Conservation (phyloP, 2,797 vertebrate species). For the Spinus pinus region DNA sequence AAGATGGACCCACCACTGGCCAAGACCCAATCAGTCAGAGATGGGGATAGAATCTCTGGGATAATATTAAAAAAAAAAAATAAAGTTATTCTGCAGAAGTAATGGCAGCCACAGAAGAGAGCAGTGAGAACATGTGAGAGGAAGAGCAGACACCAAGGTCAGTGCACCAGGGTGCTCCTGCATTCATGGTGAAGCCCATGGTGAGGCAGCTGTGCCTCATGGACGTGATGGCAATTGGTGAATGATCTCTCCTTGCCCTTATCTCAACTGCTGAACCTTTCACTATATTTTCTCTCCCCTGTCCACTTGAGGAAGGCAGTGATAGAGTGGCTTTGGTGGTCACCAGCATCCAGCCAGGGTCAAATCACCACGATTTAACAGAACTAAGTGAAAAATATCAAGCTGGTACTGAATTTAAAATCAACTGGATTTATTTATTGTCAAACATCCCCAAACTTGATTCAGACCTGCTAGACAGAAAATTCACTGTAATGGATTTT, state of each 20-base stretch:
- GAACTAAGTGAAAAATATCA: not conserved
- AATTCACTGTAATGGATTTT: not conserved
- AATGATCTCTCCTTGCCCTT: not conserved
- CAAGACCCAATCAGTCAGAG: not conserved
- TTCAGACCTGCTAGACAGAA: not conserved
- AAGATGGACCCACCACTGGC: not conserved
- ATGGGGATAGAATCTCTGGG: not conserved
- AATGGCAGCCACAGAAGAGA: not conserved
- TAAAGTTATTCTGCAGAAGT: not conserved
- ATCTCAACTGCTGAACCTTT: not conserved
- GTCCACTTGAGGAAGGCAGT: not conserved
- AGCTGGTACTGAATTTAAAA: not conserved
- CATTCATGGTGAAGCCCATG: not conserved
- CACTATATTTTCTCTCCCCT: not conserved
- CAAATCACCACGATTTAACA: not conserved
- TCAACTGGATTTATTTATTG: not conserved
- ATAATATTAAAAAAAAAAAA: not conserved
- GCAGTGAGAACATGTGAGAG: not conserved
- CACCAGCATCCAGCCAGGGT: not conserved
- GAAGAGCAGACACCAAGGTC: not conserved
- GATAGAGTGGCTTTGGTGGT: not conserved
- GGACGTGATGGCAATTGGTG: too few species aligned
- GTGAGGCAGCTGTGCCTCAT: not conserved
- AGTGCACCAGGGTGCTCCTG: too few species aligned
- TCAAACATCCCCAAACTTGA: not conserved